A percentile compares a stretch with the other conserved stretches of the same genome.
Evolutionary conservation across 2,888 invertebrate genomes (phyloP).

Genomic region (Trichacis sp.): DNA sequence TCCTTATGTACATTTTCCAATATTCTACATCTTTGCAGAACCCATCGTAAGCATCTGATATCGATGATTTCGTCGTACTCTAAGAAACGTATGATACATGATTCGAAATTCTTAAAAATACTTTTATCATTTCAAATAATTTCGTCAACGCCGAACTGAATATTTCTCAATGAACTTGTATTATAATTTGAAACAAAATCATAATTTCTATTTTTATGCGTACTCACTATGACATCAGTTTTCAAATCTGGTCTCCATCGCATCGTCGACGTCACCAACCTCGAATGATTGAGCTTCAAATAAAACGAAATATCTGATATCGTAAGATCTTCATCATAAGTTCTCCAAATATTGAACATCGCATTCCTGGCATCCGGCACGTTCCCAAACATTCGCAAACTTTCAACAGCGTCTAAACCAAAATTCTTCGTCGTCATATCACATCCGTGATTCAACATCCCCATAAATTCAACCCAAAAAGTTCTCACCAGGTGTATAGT

Average conservation of each 20-base stretch:
- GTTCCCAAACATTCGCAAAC: conserved; percentile 79
- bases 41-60: conserved; percentile 70
- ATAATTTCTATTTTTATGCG: too few relatives aligned
- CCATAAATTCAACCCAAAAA: too few relatives aligned
- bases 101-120: too few relatives aligned
- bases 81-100: conserved; percentile 46
- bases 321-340: conserved; percentile 81
- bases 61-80: conserved; percentile 68
- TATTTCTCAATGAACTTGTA: too few relatives aligned
- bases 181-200: too few relatives aligned
- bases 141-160: too few relatives aligned
- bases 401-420: conserved; percentile 76
- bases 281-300: conserved; percentile 85
- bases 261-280: conserved; percentile 82
- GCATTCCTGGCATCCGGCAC: conserved; percentile 84
- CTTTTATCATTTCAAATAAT: too few relatives aligned
- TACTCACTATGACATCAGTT: conserved; percentile 73
- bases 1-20: conserved; percentile 77
- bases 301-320: conserved; percentile 84
- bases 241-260: conserved; percentile 84
- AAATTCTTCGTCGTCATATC: too few relatives aligned
- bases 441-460: too few relatives aligned
- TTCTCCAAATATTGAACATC: conserved; percentile 82
- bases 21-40: conserved; percentile 71
- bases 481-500: conserved; percentile 79